phyloP scores from a whole-genome alignment of 1,140 invertebrate genomes.

The Cydia fagiglandana region DNA sequence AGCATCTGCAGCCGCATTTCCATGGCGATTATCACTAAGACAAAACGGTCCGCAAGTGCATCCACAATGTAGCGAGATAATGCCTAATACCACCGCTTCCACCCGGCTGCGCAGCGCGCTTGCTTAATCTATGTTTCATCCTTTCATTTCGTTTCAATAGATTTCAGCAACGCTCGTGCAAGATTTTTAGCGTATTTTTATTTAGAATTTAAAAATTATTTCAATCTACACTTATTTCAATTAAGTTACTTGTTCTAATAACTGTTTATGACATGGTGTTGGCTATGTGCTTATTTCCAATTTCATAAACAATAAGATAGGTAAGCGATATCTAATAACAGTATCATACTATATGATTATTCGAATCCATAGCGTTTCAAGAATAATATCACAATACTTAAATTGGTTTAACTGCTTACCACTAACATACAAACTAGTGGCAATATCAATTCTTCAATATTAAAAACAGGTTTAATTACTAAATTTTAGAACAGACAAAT shows the following conservation, averaged over 20 bases:
- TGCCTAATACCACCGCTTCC: slow-evolving; percentile 23
- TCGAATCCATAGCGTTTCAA: too few species aligned
- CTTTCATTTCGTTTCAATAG: slow-evolving; percentile 19
- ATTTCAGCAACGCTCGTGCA: background rate
- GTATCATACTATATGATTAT: too few species aligned
- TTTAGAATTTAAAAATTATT: background rate
- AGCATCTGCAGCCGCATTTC: slow-evolving; percentile 11
- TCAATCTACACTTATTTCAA: too few species aligned
- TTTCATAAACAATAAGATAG: too few species aligned
- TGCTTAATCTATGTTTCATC: slow-evolving; percentile 18
- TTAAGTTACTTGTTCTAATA: background rate
- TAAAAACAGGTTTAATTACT: background rate
- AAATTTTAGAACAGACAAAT: slow-evolving; percentile 1
- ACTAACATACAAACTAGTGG: background rate
- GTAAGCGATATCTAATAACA: too few species aligned
- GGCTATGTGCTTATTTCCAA: too few species aligned
- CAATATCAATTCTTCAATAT: background rate
- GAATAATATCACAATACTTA: too few species aligned
- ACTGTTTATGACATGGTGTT: too few species aligned
- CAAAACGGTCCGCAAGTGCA: slow-evolving; percentile 24
- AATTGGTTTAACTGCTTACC: too few species aligned
- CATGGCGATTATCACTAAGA: slow-evolving; percentile 6
- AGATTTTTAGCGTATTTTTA: background rate
- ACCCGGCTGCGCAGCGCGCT: slow-evolving; percentile 9
- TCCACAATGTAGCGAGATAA: slow-evolving; percentile 16